Evolutionary conservation across 2,797 vertebrate genomes (phyloP), one percentile per base, ranked within the genome.

Genomic region (Myripristis jacobus): DNA sequence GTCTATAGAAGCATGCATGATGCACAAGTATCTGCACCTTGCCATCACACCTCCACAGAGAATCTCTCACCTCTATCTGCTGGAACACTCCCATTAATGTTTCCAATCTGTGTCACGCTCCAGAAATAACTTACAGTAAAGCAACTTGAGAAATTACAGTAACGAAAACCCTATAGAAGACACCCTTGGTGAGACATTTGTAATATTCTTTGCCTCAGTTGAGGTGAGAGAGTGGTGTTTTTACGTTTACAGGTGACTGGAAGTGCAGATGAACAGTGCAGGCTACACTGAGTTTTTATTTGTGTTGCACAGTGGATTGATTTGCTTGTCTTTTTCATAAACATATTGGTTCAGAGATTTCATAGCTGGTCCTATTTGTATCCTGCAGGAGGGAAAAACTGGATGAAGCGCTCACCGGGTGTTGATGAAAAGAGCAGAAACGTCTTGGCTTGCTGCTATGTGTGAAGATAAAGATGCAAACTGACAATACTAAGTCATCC

Each of bases 31-130:
- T 72, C 34, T 57, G 36, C 61, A 24, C 64, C 25, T 61, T 64
- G 31, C 69, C 0, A 77, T 91, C 81, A 61, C 89, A 89, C 85
- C 83, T 84, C 77, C 52, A 2, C 80, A 70, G 82, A 67, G 83
- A 88, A 85, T 83, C 63, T 92, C 88, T 89, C 88, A 83, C 89
- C 78, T 87, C 72, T 48, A 75, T 72, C 72, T 62, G 56, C 19
- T 53, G 36, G 54, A 77, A 76, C 77, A 34, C 67, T 21, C 73
- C 70, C 46, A 21, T 58, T 3, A 13, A 71, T 63, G 43, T 75
- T 74, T 71, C 77, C 74, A 68, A 64, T 22, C 76, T 31, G 63
- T 72, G 50, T 76, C 68, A 62, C 60, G 24, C 50, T 52, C 65
- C 18, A 48, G 68, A 66, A 75, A 77, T 46, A 60, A 74, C 66